Evolutionary conservation across 2,113 vertebrate genomes (phyloP), one percentile per base, ranked within the genome.

Genomic region (Paraplagusia blochii): DNA sequence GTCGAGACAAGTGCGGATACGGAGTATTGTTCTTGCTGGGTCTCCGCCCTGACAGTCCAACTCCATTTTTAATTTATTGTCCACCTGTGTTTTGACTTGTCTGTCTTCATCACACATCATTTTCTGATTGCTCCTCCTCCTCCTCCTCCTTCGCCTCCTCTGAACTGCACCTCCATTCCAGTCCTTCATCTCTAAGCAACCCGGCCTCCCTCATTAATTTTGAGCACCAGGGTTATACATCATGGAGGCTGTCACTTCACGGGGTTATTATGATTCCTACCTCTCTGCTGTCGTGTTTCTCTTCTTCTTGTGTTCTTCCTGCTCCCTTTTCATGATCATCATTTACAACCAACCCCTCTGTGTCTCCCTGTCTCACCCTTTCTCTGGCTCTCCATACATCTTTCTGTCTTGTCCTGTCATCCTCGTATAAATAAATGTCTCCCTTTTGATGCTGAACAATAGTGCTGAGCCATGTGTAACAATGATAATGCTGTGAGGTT

Each of bases 201-300:
- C 63, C 84, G 64, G 82, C 80, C 77, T 84, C 79, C 89, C 88
- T 90, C 88, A 90, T 91, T 90, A 90, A 90, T 87, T 90, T 88
- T 82, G 73, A 79, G 70, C 81, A 73, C 68, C 66, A 44, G 69
- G 83, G 85, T 86, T 85, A 88, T 90, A 87, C 80, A 90, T 90
- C 88, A 90, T 70, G 66, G 72, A 71, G 79, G 71, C 81, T 86
- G 84, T 87, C 88, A 89, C 64, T 85, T 81, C 66, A 73, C 55
- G 65, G 52, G 19, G 60, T 4, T 11, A 68, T 79, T 77, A 71
- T 76, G 42, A 67, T 85, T 80, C 70, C 69, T 80, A 64, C 65
- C 66, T 73, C 66, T 67, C 76, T 68, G 61, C 56, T 76, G 67
- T 72, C 64, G 71, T 62, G 40, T 56, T 45, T 66, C 46, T 73